phyloP scores from a whole-genome alignment of 2,888 invertebrate species.

The Eristalis tenax region DNA sequence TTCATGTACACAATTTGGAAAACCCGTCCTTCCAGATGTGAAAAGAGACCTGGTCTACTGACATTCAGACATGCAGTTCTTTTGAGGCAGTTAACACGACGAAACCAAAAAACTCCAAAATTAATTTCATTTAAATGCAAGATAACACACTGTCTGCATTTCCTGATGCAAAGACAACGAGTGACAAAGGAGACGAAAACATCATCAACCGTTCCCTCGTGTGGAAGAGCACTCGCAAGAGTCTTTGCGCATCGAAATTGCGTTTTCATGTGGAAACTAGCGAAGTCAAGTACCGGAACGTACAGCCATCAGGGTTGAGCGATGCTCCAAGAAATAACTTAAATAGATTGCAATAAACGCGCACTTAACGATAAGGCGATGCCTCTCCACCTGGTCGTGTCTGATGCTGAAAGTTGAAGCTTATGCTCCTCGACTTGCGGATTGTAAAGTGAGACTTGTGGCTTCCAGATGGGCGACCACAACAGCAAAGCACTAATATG shows the following conservation, averaged over 20 bases:
- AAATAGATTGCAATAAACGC: conserved; percentile 65
- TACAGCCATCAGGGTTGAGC: conserved; percentile 38
- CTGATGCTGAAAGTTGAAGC: conserved; percentile 23
- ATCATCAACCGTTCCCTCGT: neutral
- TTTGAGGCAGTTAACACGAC: neutral
- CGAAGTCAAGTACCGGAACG: conserved; percentile 48
- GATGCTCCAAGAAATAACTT: conserved; percentile 37
- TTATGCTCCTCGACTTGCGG: conserved; percentile 43
- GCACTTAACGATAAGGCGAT: conserved; percentile 27
- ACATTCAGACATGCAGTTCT: neutral
- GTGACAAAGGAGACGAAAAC: neutral
- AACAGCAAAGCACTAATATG: neutral
- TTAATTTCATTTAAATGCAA: neutral
- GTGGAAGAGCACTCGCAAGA: neutral
- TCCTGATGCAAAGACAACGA: neutral
- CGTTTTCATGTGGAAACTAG: conserved; percentile 59
- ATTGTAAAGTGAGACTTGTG: conserved; percentile 39
- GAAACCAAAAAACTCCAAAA: neutral
- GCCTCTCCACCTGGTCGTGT: neutral
- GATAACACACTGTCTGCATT: conserved; percentile 17
- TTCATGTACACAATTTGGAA: neutral
- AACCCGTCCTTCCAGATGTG: too few species aligned
- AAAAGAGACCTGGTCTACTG: neutral
- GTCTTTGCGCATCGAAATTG: conserved; percentile 37
- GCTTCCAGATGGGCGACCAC: conserved; percentile 11